phyloP scores from a whole-genome alignment of 2,113 vertebrate species.

The Alaudala cheleensis region DNA sequence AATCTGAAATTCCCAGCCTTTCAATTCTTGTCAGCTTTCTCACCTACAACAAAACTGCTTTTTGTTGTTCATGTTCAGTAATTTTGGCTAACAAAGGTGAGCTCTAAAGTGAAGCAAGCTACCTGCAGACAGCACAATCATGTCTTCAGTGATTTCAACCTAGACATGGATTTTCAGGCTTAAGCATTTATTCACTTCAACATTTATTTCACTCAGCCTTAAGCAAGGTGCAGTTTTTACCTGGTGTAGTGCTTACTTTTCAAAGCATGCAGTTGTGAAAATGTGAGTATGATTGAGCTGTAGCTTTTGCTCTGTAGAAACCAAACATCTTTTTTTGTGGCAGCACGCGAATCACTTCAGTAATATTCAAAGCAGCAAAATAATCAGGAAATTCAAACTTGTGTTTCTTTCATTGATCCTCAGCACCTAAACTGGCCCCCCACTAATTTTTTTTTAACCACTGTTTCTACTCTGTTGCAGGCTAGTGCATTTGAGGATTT shows the following conservation, averaged over 20 bases:
- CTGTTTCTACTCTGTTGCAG: background rate
- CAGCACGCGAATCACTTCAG: background rate
- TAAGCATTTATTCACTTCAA: background rate
- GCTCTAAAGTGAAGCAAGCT: background rate
- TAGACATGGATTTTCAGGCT: background rate
- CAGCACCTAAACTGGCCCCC: background rate
- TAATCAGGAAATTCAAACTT: background rate
- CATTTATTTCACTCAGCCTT: background rate
- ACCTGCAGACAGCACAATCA: background rate
- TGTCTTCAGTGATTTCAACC: background rate
- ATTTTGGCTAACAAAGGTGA: background rate
- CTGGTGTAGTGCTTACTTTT: background rate
- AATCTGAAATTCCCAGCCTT: background rate
- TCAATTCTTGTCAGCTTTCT: background rate
- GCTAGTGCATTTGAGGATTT: background rate
- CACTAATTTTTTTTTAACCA: background rate
- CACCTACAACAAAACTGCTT: background rate
- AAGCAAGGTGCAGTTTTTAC: background rate
- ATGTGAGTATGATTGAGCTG: background rate
- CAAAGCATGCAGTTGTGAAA: background rate
- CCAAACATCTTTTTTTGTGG: background rate
- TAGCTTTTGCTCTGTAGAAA: background rate
- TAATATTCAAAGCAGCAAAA: background rate
- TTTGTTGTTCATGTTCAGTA: background rate
- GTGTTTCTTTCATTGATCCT: background rate